phyloP scores from a whole-genome alignment of 2,797 vertebrate species.

The Limosa lapponica region DNA sequence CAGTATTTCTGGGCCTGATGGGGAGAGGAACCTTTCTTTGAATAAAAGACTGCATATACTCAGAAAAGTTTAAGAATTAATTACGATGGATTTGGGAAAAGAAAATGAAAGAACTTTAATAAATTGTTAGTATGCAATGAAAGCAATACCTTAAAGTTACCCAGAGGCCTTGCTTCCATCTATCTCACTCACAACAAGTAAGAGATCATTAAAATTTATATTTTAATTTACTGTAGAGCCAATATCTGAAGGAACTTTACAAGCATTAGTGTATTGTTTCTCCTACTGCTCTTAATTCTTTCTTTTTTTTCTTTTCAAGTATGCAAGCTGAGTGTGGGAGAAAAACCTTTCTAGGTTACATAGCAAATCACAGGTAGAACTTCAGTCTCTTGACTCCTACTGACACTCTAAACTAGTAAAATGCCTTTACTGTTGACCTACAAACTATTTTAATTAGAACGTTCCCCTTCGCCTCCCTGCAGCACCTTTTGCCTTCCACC shows the following conservation, averaged over 20 bases:
- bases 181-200: conserved; percentile 25
- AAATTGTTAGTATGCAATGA: conserved; percentile 16
- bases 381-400: neutral
- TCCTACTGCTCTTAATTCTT: conserved; percentile 30
- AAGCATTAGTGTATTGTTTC: conserved; percentile 25
- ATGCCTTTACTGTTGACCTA: neutral
- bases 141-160: conserved; percentile 27
- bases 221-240: conserved; percentile 34
- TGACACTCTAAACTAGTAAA: neutral
- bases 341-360: neutral
- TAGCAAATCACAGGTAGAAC: neutral
- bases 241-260: conserved; percentile 39
- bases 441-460: neutral
- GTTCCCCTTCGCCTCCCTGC: rapidly evolving
- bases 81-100: conserved; percentile 15
- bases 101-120: conserved; percentile 9
- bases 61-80: conserved; percentile 8
- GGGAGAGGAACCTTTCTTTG: neutral
- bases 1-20: neutral
- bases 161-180: conserved; percentile 46
- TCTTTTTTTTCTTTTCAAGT: neutral
- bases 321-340: neutral
- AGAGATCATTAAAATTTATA: conserved; percentile 51
- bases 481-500: neutral
- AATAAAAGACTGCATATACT: neutral